Evolutionary conservation across 2,113 vertebrate genomes (phyloP).

Genomic region (Perca flavescens): DNA sequence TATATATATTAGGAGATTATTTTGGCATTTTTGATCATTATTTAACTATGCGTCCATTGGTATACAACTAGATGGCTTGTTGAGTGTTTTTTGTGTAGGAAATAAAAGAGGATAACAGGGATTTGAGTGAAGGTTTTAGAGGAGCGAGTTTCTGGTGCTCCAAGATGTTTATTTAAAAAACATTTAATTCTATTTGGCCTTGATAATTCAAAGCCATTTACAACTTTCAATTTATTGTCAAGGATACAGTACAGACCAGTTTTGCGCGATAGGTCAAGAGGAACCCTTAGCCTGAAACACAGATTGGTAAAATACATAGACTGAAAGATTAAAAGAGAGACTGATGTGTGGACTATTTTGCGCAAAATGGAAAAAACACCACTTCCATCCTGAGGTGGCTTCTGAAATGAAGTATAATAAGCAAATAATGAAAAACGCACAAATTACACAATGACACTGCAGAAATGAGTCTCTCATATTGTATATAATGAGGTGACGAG

Average conservation of each 20-base stretch:
- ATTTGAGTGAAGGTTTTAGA: background rate
- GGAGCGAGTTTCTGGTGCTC: background rate
- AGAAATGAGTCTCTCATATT: too few species aligned
- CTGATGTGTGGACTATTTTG: background rate
- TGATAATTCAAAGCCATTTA: background rate
- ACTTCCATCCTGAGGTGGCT: background rate
- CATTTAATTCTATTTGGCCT: background rate
- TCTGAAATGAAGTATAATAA: background rate
- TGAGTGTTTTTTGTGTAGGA: background rate
- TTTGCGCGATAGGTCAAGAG: background rate
- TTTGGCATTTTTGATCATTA: background rate
- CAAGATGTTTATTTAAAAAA: conserved; percentile 1
- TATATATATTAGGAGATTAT: background rate
- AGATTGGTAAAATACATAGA: background rate
- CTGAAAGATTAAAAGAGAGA: background rate
- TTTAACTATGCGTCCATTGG: background rate
- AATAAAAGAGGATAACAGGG: background rate
- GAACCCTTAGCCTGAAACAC: background rate
- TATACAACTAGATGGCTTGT: background rate
- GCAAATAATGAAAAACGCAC: too few species aligned
- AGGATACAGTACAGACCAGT: background rate
- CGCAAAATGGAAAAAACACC: background rate
- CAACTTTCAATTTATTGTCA: background rate
- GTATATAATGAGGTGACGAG: background rate
- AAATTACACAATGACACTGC: too few species aligned